These are phyloP conservation scores for Drymonia ruficornis DNA, from an alignment of 2,888 invertebrate genomes.

Conservation along the genomic window DNA sequence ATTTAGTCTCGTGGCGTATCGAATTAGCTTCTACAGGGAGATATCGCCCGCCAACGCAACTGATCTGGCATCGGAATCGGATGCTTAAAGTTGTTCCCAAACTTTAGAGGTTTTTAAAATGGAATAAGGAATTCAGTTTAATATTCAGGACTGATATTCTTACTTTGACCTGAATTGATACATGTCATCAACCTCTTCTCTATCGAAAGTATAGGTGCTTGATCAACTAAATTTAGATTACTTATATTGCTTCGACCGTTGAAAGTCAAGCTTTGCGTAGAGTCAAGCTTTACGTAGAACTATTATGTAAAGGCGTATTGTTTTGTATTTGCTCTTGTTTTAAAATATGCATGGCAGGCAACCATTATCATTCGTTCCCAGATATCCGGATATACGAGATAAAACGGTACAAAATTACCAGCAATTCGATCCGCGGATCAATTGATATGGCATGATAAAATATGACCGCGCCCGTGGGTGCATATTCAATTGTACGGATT, in stretches of 20 bases:
- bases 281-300: too few species aligned
- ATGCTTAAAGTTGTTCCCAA: neutral
- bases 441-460: slow-evolving; percentile 38
- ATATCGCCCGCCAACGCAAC: slow-evolving; percentile 14
- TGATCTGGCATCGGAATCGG: slow-evolving; percentile 27
- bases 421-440: slow-evolving; percentile 28
- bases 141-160: too few species aligned
- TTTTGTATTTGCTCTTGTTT: neutral
- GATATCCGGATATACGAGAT: slow-evolving; percentile 14
- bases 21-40: slow-evolving; percentile 3
- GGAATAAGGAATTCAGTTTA: too few species aligned
- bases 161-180: too few species aligned
- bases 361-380: neutral
- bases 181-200: too few species aligned
- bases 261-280: too few species aligned
- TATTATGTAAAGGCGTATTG: too few species aligned
- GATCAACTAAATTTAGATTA: too few species aligned
- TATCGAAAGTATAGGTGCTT: too few species aligned
- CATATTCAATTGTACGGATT: slow-evolving; percentile 20
- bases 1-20: slow-evolving; percentile 3
- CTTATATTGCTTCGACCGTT: too few species aligned
- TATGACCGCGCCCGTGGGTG: slow-evolving; percentile 11
- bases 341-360: neutral
- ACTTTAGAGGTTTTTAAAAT: neutral
- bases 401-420: slow-evolving; percentile 21